Evolutionary conservation across 1,140 invertebrate genomes (phyloP), one percentile per base, ranked within the genome.

Genomic region (Lepidurus apus): DNA sequence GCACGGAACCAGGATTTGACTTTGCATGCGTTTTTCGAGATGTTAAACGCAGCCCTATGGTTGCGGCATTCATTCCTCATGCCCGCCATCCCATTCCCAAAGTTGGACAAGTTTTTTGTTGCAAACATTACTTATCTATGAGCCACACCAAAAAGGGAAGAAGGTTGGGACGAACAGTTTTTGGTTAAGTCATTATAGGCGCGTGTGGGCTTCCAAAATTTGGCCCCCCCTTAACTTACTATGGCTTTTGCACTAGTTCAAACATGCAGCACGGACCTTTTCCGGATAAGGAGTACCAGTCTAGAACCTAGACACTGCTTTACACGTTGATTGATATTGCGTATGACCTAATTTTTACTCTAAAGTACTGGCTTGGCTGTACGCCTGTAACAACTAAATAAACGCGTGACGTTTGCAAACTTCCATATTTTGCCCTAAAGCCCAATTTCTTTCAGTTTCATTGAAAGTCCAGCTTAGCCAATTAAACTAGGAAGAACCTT

Each of bases 171-270:
- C 53, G 7, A 65, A 17, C 8, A 21, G 13, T 65, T 65, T 65
- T 65, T 65, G 53, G 53, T 65, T 65, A 65, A 65, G 9, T 65
- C 53, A 65, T 65, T 65, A 65, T 65, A 65, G 53, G 53, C 53
- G 53, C 17, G 53, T 65, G 53, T 65, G 53, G 53, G 53, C 21
- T 65, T 65, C 13, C 45, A 21, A 65, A 65, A 65, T 65, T 65
- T 65, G 17, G 7, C 4, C 4, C 17, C 53, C 53, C 5, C 21
- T 21, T 7, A 21, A 13, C 21, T 65, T 21, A 9, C 53, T 9
- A 7, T 65, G 6, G 53, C 17, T 17, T 65, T 65, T 13, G 53
- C 17, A n/a, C 53, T 34, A 34, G 34, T 34, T 34, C 34, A 34
- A 34, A 34, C 34, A 34, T 34, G 34, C 4, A 34, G 2, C 34